Evolutionary conservation across 2,113 vertebrate genomes (phyloP), one percentile per base, ranked within the genome.

Genomic region (Archilochus colubris): DNA sequence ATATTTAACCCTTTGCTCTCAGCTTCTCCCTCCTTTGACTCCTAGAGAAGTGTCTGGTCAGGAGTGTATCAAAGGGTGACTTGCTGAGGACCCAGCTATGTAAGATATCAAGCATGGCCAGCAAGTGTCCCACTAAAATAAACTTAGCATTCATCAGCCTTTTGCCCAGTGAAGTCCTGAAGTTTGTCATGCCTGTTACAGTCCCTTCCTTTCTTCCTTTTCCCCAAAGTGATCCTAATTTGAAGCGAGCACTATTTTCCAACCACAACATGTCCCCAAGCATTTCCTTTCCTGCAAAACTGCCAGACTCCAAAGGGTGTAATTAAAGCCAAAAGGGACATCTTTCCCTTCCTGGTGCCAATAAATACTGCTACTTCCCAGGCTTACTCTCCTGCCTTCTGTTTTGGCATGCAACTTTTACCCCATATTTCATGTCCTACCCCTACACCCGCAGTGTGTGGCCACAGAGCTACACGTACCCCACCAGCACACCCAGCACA

Each of bases 271-370:
- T 0, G 1, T 79, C 82, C 79, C 79, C 77, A 74, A 89, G 84
- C 54, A 72, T 86, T 93, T 96, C 91, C 95, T 94, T 80, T 96
- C 40, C 89, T 84, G 40, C 84, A 70, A 94, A 82, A 77, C 69
- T 4, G 0, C 33, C 88, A 82, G 83, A 92, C 94, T 64, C 67
- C 82, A 88, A 92, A 84, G 94, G 70, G 75, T 82, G 70, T 23
- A 86, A 88, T 83, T 51, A 40, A 21, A 92, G 73, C 38, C 75
- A 72, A 66, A 85, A 93, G 78, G 84, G 66, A 82, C 43, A 50
- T 92, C 92, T 88, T 92, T 55, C 54, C 40, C 40, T 86, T 82
- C 72, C 64, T 1, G 2, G 36, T 74, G 78, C 90, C 75, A 94
- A 50, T 43, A 91, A 94, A 92, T 74, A 15, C 87, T 66, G 40